Base-by-base conservation (phyloP, 2,113 vertebrate species). In the Pagrus major region DNA sequence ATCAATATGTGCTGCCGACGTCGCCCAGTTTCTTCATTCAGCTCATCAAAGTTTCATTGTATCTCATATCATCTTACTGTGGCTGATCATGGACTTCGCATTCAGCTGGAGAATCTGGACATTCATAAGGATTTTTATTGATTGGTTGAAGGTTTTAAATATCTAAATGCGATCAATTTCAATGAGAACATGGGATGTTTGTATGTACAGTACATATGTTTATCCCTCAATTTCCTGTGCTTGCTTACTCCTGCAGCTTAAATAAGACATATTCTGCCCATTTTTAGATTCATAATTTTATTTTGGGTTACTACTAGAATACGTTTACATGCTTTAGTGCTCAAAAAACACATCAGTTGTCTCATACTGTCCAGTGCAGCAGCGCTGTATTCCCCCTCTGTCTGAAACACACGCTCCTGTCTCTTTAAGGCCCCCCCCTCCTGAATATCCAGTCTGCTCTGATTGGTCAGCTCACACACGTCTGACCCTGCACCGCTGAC, bases 41-140 rank as follows among this genome's bases (percentile, higher is more conserved):
- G 1, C 63, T 88, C 85, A 90, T 90, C 88, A 83, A 89, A 80
- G 41, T 85, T 86, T 86, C 64, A 87, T 91, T 42, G 66, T 11
- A 23, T 72, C 68, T 80, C 77, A 72, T 83, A 67, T 86, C 37
- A 67, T 61, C 70, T 79, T 66, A 59, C 58, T 51, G 71, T 41
- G 42, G 55, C 67, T 69, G 64, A 73, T 56, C 55, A 18, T 68
- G n/a, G 39, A 71, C 21, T 71, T 78, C 23, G 21, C n/a, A 44
- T 42, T 67, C 44, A 25, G 25, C 37, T 52, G 33, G 39, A 29
- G 20, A 59, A 68, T 70, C 47, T 59, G 15, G 54, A 76, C 23
- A 18, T 60, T 54, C 29, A 18, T 52, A 56, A 60, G 66, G 20
- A 59, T 76, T 60, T n/a, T 39, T 35, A 76, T 41, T 11, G n/a